Conservation (phyloP, 1,140 invertebrate genomes). For the Drosophila ambigua region DNA sequence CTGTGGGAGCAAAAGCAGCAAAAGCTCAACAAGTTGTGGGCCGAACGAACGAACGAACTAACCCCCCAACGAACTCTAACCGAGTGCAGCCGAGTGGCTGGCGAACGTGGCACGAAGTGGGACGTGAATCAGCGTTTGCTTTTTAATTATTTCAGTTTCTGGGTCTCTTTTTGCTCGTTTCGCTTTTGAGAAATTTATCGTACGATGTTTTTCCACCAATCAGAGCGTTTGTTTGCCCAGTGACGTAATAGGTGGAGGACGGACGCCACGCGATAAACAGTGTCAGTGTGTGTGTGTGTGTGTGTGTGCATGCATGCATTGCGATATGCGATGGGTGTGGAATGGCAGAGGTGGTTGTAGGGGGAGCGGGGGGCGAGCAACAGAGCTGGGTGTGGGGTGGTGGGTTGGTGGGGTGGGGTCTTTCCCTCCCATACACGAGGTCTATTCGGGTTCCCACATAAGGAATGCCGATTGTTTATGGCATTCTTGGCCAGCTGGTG, state of each 20-base stretch:
- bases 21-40: conserved; percentile 68
- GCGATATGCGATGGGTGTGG: conserved; percentile 16
- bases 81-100: conserved; percentile 22
- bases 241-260: conserved; percentile 78
- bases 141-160: conserved; percentile 72
- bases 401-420: background rate
- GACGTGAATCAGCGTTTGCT: conserved; percentile 56
- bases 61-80: conserved; percentile 31
- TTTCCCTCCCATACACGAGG: conserved; percentile 7
- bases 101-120: conserved; percentile 55
- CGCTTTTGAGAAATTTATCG: conserved; percentile 81
- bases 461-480: conserved; percentile 46
- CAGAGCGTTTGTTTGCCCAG: conserved; percentile 76
- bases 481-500: conserved; percentile 17
- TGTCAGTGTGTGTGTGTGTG: conserved; percentile 34
- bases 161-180: conserved; percentile 72
- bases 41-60: conserved; percentile 11
- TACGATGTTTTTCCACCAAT: conserved; percentile 83
- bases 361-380: background rate
- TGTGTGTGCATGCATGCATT: conserved; percentile 13
- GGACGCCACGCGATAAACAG: conserved; percentile 67
- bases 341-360: background rate
- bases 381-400: conserved; percentile 25
- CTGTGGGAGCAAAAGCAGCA: background rate
- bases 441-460: conserved; percentile 15